Evolutionary conservation across 2,113 vertebrate species (phyloP).

Genomic region (Phrynosoma blainvillii): DNA sequence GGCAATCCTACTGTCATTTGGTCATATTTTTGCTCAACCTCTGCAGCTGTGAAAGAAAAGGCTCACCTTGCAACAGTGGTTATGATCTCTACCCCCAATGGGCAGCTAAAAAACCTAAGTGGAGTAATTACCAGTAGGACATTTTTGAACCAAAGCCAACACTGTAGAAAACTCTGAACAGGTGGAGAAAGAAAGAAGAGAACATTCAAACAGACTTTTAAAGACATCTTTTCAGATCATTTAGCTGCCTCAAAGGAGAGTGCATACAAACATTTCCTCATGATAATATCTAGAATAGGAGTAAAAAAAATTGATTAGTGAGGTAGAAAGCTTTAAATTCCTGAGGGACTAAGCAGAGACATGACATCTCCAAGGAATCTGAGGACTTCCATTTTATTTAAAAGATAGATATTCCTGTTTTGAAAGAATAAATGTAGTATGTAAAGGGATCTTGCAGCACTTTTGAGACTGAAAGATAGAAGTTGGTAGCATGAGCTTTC

Average conservation of each 20-base stretch:
- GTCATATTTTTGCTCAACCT: slow-evolving; percentile 56
- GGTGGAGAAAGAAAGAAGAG: not conserved
- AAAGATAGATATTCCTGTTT: not conserved
- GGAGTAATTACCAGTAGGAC: not conserved
- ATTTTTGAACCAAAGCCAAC: not conserved
- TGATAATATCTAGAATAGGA: slow-evolving; percentile 4
- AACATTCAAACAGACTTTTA: not conserved
- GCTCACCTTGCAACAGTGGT: slow-evolving; percentile 47
- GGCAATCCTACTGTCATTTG: slow-evolving; percentile 63
- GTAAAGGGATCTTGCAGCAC: no score
- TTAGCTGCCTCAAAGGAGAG: not conserved
- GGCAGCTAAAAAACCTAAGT: slow-evolving; percentile 8
- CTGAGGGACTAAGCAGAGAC: not conserved
- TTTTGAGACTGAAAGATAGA: no score
- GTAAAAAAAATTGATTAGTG: not conserved
- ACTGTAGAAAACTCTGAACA: not conserved
- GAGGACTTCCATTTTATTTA: not conserved
- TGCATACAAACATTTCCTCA: not conserved
- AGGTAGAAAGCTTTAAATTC: not conserved
- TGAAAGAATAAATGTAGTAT: not conserved
- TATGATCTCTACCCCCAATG: not conserved
- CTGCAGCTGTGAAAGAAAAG: slow-evolving; percentile 46
- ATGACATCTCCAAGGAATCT: not conserved
- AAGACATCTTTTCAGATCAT: not conserved
- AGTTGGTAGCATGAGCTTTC: no score